phyloP scores from a whole-genome alignment of 1,140 invertebrate species.

The Drosophila sulfurigaster region DNA sequence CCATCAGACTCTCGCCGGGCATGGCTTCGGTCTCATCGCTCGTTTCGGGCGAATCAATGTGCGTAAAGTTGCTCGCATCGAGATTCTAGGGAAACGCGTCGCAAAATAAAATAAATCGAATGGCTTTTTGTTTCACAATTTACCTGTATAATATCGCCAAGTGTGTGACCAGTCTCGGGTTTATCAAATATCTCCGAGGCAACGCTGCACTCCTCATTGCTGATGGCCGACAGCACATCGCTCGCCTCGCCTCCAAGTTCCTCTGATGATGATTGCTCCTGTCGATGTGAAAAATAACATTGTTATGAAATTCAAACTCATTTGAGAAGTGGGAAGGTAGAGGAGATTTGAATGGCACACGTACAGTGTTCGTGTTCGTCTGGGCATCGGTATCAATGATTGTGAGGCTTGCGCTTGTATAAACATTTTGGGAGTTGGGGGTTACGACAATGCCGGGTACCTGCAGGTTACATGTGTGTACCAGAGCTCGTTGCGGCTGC shows the following conservation, averaged over 20 bases:
- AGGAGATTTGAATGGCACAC: constrained; percentile 42
- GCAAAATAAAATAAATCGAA: background rate
- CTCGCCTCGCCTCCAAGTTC: constrained; percentile 75
- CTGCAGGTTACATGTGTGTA: constrained; percentile 79
- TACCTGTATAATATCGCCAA: constrained; percentile 83
- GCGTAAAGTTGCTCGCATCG: constrained; percentile 87
- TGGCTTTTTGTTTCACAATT: background rate
- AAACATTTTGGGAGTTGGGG: constrained; percentile 81
- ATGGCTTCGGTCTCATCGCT: constrained; percentile 90
- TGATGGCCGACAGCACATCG: constrained; percentile 88
- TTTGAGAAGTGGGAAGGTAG: background rate
- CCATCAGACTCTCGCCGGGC: constrained; percentile 90
- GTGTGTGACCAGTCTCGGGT: constrained; percentile 53
- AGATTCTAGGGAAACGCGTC: constrained; percentile 54
- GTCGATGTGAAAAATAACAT: background rate
- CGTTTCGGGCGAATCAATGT: constrained; percentile 92
- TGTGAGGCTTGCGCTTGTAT: constrained; percentile 85
- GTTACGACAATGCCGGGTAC: constrained; percentile 78
- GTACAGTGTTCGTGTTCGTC: constrained; percentile 74
- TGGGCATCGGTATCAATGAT: constrained; percentile 87
- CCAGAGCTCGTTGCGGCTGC: constrained; percentile 42
- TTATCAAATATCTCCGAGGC: constrained; percentile 88
- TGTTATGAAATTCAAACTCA: background rate
- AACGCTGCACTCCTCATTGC: constrained; percentile 89
- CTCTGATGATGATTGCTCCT: constrained; percentile 82